Base-by-base conservation (phyloP, 2,888 invertebrate species). In the Agrypnus murinus region DNA sequence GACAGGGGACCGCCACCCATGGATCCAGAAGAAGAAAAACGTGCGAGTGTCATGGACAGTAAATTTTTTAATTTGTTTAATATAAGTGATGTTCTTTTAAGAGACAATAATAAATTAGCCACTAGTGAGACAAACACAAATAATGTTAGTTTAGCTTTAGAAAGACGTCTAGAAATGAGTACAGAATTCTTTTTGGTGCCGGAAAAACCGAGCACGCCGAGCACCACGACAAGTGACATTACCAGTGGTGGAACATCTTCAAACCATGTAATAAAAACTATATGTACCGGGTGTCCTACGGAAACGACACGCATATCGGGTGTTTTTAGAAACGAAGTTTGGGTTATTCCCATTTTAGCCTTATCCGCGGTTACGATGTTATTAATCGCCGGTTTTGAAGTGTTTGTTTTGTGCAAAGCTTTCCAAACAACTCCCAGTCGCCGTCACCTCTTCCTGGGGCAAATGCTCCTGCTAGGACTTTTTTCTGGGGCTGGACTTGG, bases 311-410 rank as follows among this genome's bases (percentile, higher is more conserved):
- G 75, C 60, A 76, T 82, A 45, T 79, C 71, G 31, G 81, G 81
- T n/a, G 67, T 84, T 40, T 82, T 86, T 60, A 88, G 94, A 64
- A 88, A 91, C 75, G 95, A 96, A 83, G 90, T 94, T 15, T 97
- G 98, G 98, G 96, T 96, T 38, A 91, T 96, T 75, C 96, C 97
- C 0, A 90, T 97, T 62, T 89, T 97, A 68, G 93, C 95, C 14
- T 89, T 96, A 71, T 93, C 96, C 65, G 92, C 93, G 38, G 89
- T 95, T 32, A 93, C 95, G 75, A 94, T 97, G 91, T 87, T 94
- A 15, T 89, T 94, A 78, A 95, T 97, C 84, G 90, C 93, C 65
- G 92, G 93, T 48, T 97, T 97, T 83, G 97, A 97, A 86, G 91
- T 92, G 71, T 97, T 95, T 84, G 95, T 97, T 62, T 88, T 97